Evolutionary conservation across 1,140 invertebrate species (phyloP), one percentile per base, ranked within the genome.

Genomic region (Drosophila novamexicana): DNA sequence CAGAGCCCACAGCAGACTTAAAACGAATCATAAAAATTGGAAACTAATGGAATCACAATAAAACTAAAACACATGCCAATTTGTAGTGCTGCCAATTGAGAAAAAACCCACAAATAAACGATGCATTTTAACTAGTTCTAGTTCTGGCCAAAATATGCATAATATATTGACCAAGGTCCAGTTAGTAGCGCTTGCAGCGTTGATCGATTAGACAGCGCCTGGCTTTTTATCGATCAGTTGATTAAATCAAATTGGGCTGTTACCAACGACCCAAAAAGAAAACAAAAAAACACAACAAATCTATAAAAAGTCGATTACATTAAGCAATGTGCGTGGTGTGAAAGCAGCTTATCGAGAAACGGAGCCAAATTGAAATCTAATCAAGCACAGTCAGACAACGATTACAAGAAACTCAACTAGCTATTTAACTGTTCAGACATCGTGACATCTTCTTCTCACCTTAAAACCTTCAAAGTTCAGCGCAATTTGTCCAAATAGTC

Each of bases 81-180:
- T 42, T 42, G 39, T 29, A 29, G 10, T n/a, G n/a, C 1, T 8
- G 18, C 14, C 36, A 18, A 57, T 45, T 45, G 12, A 40, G 3
- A 22, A 40, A 29, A 12, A 22, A 57, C 22, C 22, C 22, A 57
- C 37, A 57, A 6, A 2, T 52, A 52, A 52, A 32, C 37, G 10
- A 32, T 40, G 18, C 22, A 29, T 42, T 39, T 57, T 49, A 49
- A 42, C 18, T 22, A 57, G 37, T 42, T 18, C 10, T n/a, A 12
- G 36, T 40, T 22, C 10, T 10, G 37, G 34, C 50, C 37, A 39
- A 75, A 63, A 57, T 69, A 49, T 49, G 63, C 63, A 82, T 34
- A 75, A 73, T 68, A 50, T 79, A 74, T 88, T 88, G 84, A 63
- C 83, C 83, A 88, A 88, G 83, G 83, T 88, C 79, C 84, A 88